A percentile compares a stretch with the other conserved stretches of the same genome.
Evolutionary conservation across 1,140 invertebrate genomes (phyloP).

Genomic region (Bicyclus anynana): DNA sequence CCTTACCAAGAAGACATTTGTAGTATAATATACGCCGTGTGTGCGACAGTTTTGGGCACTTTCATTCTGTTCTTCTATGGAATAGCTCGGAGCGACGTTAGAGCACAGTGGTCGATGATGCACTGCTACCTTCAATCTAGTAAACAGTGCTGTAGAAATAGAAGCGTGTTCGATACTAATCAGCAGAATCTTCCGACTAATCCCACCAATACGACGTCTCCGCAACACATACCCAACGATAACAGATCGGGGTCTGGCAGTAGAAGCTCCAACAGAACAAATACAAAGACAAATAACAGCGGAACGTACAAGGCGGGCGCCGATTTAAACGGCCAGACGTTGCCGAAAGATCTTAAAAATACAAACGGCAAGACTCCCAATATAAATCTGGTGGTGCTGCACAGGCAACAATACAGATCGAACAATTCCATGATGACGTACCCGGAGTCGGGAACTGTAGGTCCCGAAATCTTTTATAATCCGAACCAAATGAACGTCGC

Average conservation of each 20-base stretch:
- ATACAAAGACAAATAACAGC: constrained; percentile 77
- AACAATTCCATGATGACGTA: constrained; percentile 84
- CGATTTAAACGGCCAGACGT: constrained; percentile 70
- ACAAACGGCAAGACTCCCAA: constrained; percentile 70
- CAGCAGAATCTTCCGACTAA: constrained; percentile 76
- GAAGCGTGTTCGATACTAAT: constrained; percentile 82
- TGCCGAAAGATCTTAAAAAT: constrained; percentile 65
- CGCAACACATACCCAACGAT: constrained; percentile 65
- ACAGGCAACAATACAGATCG: constrained; percentile 83
- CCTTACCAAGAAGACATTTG: constrained; percentile 87
- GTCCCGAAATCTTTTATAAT: constrained; percentile 93
- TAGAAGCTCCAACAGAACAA: constrained; percentile 78
- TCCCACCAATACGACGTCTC: constrained; percentile 56
- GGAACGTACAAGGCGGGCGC: constrained; percentile 77
- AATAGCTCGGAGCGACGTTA: constrained; percentile 88
- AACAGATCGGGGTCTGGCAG: constrained; percentile 80
- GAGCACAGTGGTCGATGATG: constrained; percentile 84
- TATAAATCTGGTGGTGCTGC: constrained; percentile 82
- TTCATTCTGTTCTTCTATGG: constrained; percentile 93
- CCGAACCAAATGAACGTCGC: constrained; percentile 95
- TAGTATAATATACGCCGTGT: constrained; percentile 86
- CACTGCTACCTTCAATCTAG: constrained; percentile 79
- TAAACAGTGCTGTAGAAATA: constrained; percentile 81
- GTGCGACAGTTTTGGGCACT: constrained; percentile 84
- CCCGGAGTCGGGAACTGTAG: constrained; percentile 78